Evolutionary conservation across 2,113 vertebrate species (phyloP).

Genomic region (Heterochromis multidens): DNA sequence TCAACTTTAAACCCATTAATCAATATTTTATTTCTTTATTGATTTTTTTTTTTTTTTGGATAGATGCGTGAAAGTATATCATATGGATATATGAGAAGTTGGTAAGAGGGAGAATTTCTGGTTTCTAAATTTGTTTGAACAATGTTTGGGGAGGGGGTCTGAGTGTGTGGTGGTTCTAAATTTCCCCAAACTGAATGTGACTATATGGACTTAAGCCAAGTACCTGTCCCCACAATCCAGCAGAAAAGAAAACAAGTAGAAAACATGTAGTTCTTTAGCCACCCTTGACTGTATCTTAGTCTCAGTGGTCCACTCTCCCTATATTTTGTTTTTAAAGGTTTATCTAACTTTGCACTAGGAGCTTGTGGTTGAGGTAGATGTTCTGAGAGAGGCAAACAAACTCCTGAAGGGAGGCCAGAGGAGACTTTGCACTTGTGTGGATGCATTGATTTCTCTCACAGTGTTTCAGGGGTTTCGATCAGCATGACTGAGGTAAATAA

Average conservation of each 20-base stretch:
- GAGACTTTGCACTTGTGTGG: neutral
- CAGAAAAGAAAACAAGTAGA: neutral
- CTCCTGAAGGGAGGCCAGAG: neutral
- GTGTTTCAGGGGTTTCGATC: slow-evolving; percentile 18
- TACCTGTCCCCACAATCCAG: neutral
- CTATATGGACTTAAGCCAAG: neutral
- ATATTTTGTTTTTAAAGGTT: slow-evolving; percentile 6
- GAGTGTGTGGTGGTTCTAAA: neutral
- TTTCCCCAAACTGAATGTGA: neutral
- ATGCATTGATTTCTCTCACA: slow-evolving; percentile 32
- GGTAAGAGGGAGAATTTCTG: neutral
- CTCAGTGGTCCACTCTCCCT: slow-evolving; percentile 5
- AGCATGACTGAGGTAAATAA: slow-evolving; percentile 35
- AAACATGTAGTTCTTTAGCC: neutral
- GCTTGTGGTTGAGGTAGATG: neutral
- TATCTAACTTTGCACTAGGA: slow-evolving; percentile 25
- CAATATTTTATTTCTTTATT: neutral
- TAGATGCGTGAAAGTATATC: neutral
- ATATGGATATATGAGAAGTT: neutral
- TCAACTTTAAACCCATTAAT: neutral
- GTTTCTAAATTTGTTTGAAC: neutral
- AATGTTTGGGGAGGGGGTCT: neutral
- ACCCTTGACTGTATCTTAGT: neutral
- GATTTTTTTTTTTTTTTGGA: neutral
- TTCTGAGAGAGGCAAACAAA: neutral